Evolutionary conservation across 2,797 vertebrate species (phyloP), one percentile per base, ranked within the genome.

Genomic region (Sebastolobus altivelis): DNA sequence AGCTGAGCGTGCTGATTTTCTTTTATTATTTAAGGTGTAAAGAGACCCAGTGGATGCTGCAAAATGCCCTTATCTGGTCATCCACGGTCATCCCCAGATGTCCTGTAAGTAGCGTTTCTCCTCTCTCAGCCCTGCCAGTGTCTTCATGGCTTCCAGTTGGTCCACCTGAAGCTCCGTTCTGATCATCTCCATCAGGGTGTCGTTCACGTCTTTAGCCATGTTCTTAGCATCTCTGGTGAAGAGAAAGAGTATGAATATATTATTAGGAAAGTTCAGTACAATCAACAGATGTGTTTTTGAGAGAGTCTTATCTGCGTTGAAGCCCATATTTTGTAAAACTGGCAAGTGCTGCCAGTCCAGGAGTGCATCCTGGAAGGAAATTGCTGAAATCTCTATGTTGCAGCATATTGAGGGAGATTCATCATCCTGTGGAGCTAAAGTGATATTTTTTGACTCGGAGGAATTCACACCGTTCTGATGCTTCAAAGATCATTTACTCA

Each of bases 161-260:
- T 97, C 97, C 63, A 90, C 75, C 72, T 94, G 92, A 76, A 94
- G 94, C 90, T 97, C 96, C 0, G 55, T 69, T 79, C 94, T 93
- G 69, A 99, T 91, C 81, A 98, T 95, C 77, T 97, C 96, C 55
- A 96, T 80, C 84, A 99, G 80, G 1, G 96, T 82, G 79, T 97
- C 95, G 31, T 96, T 96, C 63, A 99, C 97, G 20, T 97, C 97
- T 90, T 96, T 97, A 18, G 97, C 98, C 98, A 99, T 99, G 90
- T 97, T 97, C 93, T 98, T 99, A 9, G 97, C 98, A 90, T 99
- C 98, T 78, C 98, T 99, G 74, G 10, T n/a, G 63, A 61, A 29
- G 22, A 2, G 18, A 65, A 72, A 2, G 43, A 62, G 46, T 6
- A 6, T 1, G 49, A 46, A 75, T 2, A 22, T 27, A 27, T 81